Conservation (phyloP, 1,140 invertebrate genomes). For the Drosophila setifemur region DNA sequence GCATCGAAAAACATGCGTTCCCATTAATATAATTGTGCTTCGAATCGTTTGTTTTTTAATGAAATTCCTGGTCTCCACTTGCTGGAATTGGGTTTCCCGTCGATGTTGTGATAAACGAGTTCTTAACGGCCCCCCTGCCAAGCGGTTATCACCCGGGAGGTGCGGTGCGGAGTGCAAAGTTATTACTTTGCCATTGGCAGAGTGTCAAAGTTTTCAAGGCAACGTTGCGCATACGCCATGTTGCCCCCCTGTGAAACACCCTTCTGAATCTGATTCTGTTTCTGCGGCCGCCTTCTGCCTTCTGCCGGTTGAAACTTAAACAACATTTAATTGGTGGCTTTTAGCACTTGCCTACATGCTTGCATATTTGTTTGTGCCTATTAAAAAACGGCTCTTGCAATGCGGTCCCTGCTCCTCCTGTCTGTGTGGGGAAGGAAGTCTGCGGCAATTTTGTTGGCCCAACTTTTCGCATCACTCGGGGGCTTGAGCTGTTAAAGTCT, state of each 20-base stretch:
- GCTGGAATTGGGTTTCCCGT: not conserved
- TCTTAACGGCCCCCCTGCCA: not conserved
- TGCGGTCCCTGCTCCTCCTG: slow-evolving; percentile 4
- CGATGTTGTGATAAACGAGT: not conserved
- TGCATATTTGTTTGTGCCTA: slow-evolving; percentile 33
- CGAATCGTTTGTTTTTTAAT: slow-evolving; percentile 19
- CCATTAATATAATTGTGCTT: slow-evolving; percentile 39
- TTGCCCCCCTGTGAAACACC: not conserved
- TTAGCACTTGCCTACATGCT: slow-evolving; percentile 18
- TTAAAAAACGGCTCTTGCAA: slow-evolving; percentile 36
- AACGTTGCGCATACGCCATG: slow-evolving; percentile 32
- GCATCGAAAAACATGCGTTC: slow-evolving; percentile 14
- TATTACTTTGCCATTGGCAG: slow-evolving; percentile 49
- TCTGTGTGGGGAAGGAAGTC: no score
- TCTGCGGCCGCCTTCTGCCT: slow-evolving; percentile 10
- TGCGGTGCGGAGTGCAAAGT: no score
- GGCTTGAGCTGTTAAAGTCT: slow-evolving; percentile 12
- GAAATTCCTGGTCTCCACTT: slow-evolving; percentile 22
- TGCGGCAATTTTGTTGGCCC: slow-evolving; percentile 17
- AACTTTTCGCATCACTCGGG: slow-evolving; percentile 39
- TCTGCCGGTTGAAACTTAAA: slow-evolving; percentile 68
- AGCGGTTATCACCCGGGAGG: not conserved
- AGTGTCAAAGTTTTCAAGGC: slow-evolving; percentile 62
- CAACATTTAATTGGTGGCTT: slow-evolving; percentile 62
- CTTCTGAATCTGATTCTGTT: not conserved